A percentile compares a stretch with the other conserved stretches of the same genome.
Conservation (phyloP, 1,140 invertebrate species). For the Solenopsis fugax region DNA sequence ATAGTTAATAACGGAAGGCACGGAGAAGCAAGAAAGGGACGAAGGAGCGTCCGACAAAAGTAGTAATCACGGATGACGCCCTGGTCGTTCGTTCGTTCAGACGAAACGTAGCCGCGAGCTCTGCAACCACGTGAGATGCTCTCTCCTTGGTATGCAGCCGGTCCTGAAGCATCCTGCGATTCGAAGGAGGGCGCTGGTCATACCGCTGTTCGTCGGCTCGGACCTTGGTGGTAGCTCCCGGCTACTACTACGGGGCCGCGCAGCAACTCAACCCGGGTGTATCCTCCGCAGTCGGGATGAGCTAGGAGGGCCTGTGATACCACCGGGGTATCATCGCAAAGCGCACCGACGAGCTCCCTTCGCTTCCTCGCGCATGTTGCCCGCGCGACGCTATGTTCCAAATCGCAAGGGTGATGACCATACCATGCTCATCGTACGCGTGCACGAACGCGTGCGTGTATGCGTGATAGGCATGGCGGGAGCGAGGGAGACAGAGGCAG, state of each 20-base stretch:
- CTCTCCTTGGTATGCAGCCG: conserved; percentile 66
- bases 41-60: conserved; percentile 13
- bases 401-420: conserved; percentile 74
- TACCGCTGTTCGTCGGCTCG: conserved; percentile 10
- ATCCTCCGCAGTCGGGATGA: neutral
- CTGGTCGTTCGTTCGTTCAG: conserved; percentile 31
- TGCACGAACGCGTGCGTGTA: conserved; percentile 1
- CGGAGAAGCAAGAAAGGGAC: neutral
- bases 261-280: neutral
- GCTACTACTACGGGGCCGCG: conserved; percentile 57
- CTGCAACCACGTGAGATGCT: conserved; percentile 38
- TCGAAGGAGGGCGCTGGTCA: conserved; percentile 48
- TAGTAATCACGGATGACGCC: conserved; percentile 60
- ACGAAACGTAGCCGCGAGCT: conserved; percentile 35
- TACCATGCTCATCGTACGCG: conserved; percentile 18
- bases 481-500: conserved; percentile 23
- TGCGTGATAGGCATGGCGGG: conserved; percentile 28
- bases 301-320: neutral
- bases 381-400: conserved; percentile 50
- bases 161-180: conserved; percentile 48
- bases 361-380: conserved; percentile 32
- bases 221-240: conserved; percentile 67
- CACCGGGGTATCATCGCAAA: neutral
- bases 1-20: conserved; percentile 35
- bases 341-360: conserved; percentile 48